phyloP scores from a whole-genome alignment of 2,113 vertebrate species.

The Puffinus mauretanicus region DNA sequence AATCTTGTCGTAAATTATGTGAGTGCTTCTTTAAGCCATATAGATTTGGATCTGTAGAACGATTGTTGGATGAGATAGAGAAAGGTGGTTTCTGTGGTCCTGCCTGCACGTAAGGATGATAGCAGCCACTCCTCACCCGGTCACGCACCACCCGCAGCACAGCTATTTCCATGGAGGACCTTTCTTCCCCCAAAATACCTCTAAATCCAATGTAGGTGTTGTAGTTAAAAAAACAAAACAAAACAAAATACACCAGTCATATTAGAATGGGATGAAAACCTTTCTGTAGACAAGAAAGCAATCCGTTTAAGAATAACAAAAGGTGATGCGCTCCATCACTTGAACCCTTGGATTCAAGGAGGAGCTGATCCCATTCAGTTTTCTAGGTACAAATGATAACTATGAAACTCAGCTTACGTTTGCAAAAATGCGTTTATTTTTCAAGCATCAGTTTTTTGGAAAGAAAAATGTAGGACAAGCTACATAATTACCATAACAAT shows the following conservation, averaged over 20 bases:
- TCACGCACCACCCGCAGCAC: rapidly evolving
- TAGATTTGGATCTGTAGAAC: neutral
- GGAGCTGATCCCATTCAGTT: neutral
- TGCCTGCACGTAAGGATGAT: neutral
- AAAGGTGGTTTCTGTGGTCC: neutral
- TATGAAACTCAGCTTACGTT: neutral
- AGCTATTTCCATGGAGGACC: neutral
- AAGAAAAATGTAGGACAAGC: neutral
- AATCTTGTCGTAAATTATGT: rapidly evolving
- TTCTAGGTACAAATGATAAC: neutral
- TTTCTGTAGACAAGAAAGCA: neutral
- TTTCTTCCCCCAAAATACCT: neutral
- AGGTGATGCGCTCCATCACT: neutral
- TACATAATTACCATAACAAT: neutral
- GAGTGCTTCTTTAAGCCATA: neutral
- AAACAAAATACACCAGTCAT: neutral
- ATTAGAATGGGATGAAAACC: neutral
- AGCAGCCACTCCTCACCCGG: rapidly evolving
- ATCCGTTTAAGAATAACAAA: neutral
- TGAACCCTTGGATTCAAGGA: neutral
- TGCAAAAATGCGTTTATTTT: conserved; percentile 8
- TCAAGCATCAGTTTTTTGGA: neutral
- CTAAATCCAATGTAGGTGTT: neutral
- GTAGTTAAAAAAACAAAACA: neutral
- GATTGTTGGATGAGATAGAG: neutral